These are phyloP conservation scores for Cheilosia pagana DNA, from an alignment of 2,888 invertebrate genomes.

Conservation along the genomic window DNA sequence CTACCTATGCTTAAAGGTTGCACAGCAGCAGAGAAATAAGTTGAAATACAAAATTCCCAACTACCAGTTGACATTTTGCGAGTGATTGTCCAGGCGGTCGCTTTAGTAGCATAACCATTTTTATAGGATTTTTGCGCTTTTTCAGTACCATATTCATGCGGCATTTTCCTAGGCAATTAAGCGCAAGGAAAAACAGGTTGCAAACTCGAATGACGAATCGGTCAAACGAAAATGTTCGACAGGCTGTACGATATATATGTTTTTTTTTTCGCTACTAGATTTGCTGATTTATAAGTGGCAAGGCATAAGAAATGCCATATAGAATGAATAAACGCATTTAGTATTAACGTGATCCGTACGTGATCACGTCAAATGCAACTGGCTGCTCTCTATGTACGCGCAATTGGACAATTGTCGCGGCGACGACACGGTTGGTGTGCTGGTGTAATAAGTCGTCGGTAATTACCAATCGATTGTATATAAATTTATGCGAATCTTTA, in stretches of 20 bases:
- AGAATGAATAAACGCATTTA: constrained; percentile 70
- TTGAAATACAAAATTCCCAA: constrained; percentile 61
- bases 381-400: too few relatives aligned
- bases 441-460: constrained; percentile 61
- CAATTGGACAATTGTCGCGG: constrained; percentile 22
- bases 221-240: constrained; percentile 66
- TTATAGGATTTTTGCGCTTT: constrained; percentile 20
- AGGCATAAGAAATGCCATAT: constrained; percentile 60
- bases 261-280: constrained; percentile 51
- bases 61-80: constrained; percentile 71
- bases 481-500: constrained; percentile 74
- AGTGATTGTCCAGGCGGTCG: constrained; percentile 65
- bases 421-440: constrained; percentile 24
- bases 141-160: not conserved
- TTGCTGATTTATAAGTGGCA: constrained; percentile 73
- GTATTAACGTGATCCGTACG: constrained; percentile 64
- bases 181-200: constrained; percentile 64
- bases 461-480: constrained; percentile 70
- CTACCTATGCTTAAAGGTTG: constrained; percentile 69
- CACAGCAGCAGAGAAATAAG: constrained; percentile 23
- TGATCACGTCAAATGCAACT: constrained; percentile 45
- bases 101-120: constrained; percentile 67
- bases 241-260: constrained; percentile 51
- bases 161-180: constrained; percentile 73
- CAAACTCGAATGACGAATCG: constrained; percentile 65